Evolutionary conservation across 2,797 vertebrate species (phyloP).

Genomic region (Lagocephalus sceleratus): DNA sequence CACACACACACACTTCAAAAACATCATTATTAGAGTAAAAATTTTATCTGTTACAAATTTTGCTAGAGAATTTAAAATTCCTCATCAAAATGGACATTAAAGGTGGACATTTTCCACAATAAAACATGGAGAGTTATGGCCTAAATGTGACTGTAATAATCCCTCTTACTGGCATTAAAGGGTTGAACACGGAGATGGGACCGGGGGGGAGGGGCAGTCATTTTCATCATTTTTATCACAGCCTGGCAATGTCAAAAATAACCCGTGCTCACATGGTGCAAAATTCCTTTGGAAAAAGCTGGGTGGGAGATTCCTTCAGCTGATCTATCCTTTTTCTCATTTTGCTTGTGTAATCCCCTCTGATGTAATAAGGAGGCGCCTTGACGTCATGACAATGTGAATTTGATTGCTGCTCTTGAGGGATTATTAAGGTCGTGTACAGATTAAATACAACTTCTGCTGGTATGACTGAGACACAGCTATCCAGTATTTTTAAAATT

Average conservation of each 20-base stretch:
- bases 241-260: constrained; percentile 14
- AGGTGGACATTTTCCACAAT: constrained; percentile 20
- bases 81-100: background rate
- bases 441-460: constrained; percentile 38
- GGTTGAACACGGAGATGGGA: constrained; percentile 22
- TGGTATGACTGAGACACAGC: constrained; percentile 1
- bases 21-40: no score
- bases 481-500: background rate
- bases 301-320: constrained; percentile 41
- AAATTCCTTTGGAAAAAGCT: constrained; percentile 13
- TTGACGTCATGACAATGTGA: constrained; percentile 52
- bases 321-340: constrained; percentile 42
- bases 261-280: constrained; percentile 3
- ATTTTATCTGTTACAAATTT: no score
- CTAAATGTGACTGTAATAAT: constrained; percentile 60
- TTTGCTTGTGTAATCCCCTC: constrained; percentile 49
- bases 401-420: constrained; percentile 63
- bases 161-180: constrained; percentile 61
- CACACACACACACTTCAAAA: no score
- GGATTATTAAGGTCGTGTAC: constrained; percentile 59
- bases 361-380: constrained; percentile 59
- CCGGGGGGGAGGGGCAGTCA: constrained; percentile 13
- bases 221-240: constrained; percentile 39
- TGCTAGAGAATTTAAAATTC: no score
- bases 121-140: constrained; percentile 49